These are phyloP conservation scores for Drosophila rubida DNA, from an alignment of 2,888 invertebrate species.

Conservation along the genomic window DNA sequence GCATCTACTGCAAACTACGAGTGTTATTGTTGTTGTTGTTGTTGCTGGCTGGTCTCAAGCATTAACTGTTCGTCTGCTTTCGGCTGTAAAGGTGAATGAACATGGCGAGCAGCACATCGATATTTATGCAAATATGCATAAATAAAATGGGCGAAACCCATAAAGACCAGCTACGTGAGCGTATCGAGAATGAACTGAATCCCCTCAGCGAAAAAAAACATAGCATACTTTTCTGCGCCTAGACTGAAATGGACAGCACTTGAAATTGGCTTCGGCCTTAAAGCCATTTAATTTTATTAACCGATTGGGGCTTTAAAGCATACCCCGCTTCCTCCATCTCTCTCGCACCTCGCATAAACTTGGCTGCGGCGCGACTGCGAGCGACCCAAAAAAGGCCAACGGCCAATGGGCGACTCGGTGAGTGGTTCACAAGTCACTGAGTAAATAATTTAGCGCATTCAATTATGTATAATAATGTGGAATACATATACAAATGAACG, in stretches of 20 bases:
- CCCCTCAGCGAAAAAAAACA: constrained; percentile 8
- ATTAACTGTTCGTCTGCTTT: constrained; percentile 37
- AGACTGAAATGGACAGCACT: constrained; percentile 7
- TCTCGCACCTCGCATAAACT: not conserved
- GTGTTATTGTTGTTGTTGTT: constrained; percentile 7
- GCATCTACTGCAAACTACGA: constrained; percentile 45
- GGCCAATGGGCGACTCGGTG: constrained; percentile 18
- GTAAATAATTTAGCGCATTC: constrained; percentile 71
- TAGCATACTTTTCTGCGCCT: constrained; percentile 49
- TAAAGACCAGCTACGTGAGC: constrained; percentile 56
- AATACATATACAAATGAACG: constrained; percentile 38
- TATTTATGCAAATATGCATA: constrained; percentile 62
- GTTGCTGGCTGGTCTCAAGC: constrained; percentile 57
- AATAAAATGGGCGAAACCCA: constrained; percentile 50
- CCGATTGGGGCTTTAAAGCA: constrained; percentile 48
- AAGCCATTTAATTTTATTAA: constrained; percentile 75
- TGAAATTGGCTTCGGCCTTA: constrained; percentile 57
- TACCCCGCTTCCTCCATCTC: not conserved
- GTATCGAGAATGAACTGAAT: constrained; percentile 7
- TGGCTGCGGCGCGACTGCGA: not conserved
- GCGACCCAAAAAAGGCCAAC: constrained; percentile 15
- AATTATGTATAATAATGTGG: constrained; percentile 71
- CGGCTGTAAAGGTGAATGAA: constrained; percentile 67
- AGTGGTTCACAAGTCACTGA: constrained; percentile 51
- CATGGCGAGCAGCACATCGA: constrained; percentile 52